Evolutionary conservation across 2,888 invertebrate species (phyloP), one percentile per base, ranked within the genome.

Genomic region (Leucoma salicis): DNA sequence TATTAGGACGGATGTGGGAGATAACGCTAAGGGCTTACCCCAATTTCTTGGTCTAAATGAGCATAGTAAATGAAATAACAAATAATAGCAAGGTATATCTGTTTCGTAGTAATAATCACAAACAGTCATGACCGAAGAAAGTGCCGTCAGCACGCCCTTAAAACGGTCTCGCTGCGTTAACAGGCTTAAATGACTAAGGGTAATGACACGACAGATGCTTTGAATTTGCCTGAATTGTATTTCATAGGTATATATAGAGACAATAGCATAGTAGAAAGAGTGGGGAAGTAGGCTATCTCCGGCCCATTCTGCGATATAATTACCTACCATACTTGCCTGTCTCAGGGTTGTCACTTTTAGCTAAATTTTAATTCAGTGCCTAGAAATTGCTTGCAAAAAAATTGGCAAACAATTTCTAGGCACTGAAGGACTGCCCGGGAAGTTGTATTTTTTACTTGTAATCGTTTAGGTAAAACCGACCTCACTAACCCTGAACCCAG

Each of bases 171-270:
- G 69, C 69, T 63, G 66, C 74, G 77, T 83, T 88, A 88, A 87
- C 84, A 79, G 78, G 82, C 82, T 81, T 76, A 82, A 85, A 85
- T 79, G 78, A 78, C 70, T 61, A 69, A 69, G 86, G 80, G 74
- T 87, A 88, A 88, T 82, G 88, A 87, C 87, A 80, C 66, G 79
- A 74, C 84, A 86, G 85, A 82, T 87, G 87, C 70, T 74, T 76
- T 67, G 71, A 79, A 79, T 79, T 78, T 73, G 75, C 76, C 72
- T 78, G 76, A 81, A 83, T 77, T 78, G 76, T 74, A 69, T 70
- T 63, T 47, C 53, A 39, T 59, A 60, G 65, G 64, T 62, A 68
- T 64, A 70, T 67, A 65, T 49, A 49, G 50, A 62, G 62, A n/a
- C n/a, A 69, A 71, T 21, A 4, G 21, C n/a, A n/a, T n/a, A n/a